Evolutionary conservation across 1,140 invertebrate species (phyloP).

Genomic region (Lethocerus indicus): DNA sequence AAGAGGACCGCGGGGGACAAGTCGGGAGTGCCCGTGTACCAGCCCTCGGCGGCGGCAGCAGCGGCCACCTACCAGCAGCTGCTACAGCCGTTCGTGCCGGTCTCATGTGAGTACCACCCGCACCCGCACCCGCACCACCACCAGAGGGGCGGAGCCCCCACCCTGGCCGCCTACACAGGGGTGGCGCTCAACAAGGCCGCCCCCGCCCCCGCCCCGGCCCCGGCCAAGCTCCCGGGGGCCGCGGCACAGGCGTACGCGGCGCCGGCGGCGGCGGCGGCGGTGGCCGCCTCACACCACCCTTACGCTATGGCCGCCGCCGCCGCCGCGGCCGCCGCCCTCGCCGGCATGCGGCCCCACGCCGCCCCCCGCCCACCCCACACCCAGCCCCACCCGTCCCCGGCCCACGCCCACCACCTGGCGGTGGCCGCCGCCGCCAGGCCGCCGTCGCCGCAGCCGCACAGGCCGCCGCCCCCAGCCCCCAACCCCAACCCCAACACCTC

Average conservation of each 20-base stretch:
- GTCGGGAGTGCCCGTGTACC: conserved; percentile 83
- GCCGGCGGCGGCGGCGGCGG: too few relatives aligned
- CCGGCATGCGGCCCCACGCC: too few relatives aligned
- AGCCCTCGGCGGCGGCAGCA: conserved; percentile 78
- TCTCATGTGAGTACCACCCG: conserved; percentile 70
- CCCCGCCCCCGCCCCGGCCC: conserved; percentile 20
- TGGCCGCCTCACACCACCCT: too few relatives aligned
- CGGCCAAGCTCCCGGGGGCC: conserved; percentile 16
- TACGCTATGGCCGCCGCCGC: conserved; percentile 18
- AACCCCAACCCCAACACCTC: conserved; percentile 20
- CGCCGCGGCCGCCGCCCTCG: conserved; percentile 20
- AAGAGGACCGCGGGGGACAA: conserved; percentile 88
- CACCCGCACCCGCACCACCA: conserved; percentile 26
- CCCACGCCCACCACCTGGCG: too few relatives aligned
- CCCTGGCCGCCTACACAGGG: conserved; percentile 25
- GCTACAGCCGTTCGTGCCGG: conserved; percentile 87
- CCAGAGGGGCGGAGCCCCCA: conserved; percentile 12
- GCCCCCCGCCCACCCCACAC: too few relatives aligned
- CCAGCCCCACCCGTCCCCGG: too few relatives aligned
- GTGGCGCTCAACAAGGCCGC: conserved; percentile 32
- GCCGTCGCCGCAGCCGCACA: conserved; percentile 19
- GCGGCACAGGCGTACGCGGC: conserved; percentile 21
- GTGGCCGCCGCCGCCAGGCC: too few relatives aligned
- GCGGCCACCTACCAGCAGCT: conserved; percentile 81
- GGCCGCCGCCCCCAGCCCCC: conserved; percentile 20